Conservation (phyloP, 2,113 vertebrate species). For the Meleagris gallopavo region DNA sequence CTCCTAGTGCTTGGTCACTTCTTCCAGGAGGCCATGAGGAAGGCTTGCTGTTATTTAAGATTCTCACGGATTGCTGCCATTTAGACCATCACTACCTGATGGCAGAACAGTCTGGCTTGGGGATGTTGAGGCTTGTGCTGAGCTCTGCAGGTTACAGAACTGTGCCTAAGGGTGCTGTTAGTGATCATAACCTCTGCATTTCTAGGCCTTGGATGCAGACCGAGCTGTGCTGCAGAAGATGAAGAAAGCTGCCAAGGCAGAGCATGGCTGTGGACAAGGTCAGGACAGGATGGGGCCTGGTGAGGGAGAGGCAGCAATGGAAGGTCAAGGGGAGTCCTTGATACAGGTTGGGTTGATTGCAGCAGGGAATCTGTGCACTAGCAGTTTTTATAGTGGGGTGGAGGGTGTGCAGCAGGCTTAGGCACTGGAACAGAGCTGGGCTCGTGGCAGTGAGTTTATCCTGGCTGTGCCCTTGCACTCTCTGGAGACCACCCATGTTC, state of each 20-base stretch:
- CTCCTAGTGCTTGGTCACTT: neutral
- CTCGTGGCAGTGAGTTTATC: neutral
- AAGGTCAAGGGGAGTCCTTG: neutral
- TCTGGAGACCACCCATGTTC: neutral
- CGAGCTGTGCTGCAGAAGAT: constrained; percentile 76
- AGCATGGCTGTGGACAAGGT: constrained; percentile 78
- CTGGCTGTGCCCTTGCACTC: neutral
- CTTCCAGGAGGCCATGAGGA: neutral
- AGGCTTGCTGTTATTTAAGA: neutral
- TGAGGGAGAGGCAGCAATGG: rapidly evolving
- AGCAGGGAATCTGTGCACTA: neutral
- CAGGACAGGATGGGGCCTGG: neutral
- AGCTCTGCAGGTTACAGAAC: neutral
- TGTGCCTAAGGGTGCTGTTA: neutral
- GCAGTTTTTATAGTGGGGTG: neutral
- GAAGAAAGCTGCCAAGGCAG: constrained; percentile 79
- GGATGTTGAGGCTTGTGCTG: neutral
- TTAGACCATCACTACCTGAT: neutral
- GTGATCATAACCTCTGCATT: neutral
- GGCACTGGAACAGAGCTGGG: neutral
- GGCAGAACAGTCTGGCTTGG: too few species aligned
- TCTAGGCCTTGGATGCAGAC: constrained; percentile 76
- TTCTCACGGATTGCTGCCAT: neutral
- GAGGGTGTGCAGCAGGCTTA: rapidly evolving
- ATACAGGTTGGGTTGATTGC: rapidly evolving